These are phyloP conservation scores for Phrynosoma platyrhinos DNA, from an alignment of 2,113 vertebrate genomes.

Conservation along the genomic window DNA sequence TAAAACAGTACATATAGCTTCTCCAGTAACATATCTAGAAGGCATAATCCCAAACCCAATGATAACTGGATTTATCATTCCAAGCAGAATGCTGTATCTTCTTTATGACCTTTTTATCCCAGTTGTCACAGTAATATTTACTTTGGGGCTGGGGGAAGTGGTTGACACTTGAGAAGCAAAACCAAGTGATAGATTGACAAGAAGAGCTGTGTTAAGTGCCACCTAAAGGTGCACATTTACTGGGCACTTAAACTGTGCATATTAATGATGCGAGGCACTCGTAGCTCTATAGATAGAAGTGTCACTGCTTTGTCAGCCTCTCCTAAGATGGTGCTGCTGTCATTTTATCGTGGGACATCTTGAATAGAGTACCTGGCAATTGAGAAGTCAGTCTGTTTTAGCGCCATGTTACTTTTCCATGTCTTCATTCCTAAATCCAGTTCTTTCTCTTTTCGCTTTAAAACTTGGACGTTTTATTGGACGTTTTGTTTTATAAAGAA, in stretches of 20 bases:
- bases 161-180: neutral
- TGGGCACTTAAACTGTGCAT: conserved; percentile 36
- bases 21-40: conserved; percentile 1
- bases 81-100: neutral
- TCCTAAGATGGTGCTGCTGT: neutral
- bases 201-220: conserved; percentile 49
- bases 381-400: neutral
- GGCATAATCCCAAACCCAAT: neutral
- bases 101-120: conserved; percentile 37
- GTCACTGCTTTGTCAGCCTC: conserved; percentile 62
- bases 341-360: neutral
- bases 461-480: neutral
- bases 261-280: conserved; percentile 59
- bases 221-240: conserved; percentile 47
- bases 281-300: conserved; percentile 50
- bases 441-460: neutral
- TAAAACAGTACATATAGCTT: neutral
- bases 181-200: conserved; percentile 45
- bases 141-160: conserved; percentile 42
- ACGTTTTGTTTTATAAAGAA: too few relatives aligned
- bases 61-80: neutral
- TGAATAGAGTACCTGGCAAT: neutral
- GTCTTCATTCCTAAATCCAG: neutral
- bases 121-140: conserved; percentile 31
- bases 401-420: neutral